Evolutionary conservation across 2,113 vertebrate genomes (phyloP).

Genomic region (Fulica atra): DNA sequence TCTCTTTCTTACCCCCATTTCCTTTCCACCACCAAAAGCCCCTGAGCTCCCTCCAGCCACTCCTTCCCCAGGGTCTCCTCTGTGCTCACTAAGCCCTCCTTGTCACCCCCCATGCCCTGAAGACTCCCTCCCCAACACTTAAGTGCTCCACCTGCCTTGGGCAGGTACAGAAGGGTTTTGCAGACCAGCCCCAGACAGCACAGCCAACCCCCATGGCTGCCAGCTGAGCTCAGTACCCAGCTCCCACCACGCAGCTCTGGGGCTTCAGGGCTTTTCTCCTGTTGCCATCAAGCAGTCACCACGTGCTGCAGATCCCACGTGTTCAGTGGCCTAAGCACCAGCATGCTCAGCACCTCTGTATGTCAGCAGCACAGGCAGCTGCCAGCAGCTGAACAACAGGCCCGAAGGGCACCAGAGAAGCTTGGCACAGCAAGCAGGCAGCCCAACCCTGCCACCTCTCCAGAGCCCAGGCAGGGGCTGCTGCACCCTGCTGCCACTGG

Average conservation of each 20-base stretch:
- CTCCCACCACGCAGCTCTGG: neutral
- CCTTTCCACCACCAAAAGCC: neutral
- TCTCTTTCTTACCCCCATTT: neutral
- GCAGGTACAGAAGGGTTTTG: neutral
- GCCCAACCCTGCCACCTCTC: neutral
- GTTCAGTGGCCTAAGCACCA: neutral
- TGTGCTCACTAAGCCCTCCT: neutral
- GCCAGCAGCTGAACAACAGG: neutral
- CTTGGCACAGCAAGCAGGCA: fast-evolving
- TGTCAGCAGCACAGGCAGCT: neutral
- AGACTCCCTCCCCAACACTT: neutral
- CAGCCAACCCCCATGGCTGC: neutral
- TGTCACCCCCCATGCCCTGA: fast-evolving
- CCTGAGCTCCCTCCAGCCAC: neutral
- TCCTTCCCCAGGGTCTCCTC: neutral
- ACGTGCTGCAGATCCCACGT: neutral
- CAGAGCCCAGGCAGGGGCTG: neutral
- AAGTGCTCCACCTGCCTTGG: neutral
- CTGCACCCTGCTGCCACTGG: neutral
- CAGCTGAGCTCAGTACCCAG: neutral
- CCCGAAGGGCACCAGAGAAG: neutral
- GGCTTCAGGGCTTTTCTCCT: neutral
- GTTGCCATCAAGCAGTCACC: neutral
- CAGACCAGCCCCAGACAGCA: neutral
- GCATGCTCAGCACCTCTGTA: neutral